Percentiles rank a stretch among this genome's conserved stretches.
These are phyloP conservation scores for Cydia splendana DNA, from an alignment of 1,140 invertebrate genomes.

Conservation along the genomic window DNA sequence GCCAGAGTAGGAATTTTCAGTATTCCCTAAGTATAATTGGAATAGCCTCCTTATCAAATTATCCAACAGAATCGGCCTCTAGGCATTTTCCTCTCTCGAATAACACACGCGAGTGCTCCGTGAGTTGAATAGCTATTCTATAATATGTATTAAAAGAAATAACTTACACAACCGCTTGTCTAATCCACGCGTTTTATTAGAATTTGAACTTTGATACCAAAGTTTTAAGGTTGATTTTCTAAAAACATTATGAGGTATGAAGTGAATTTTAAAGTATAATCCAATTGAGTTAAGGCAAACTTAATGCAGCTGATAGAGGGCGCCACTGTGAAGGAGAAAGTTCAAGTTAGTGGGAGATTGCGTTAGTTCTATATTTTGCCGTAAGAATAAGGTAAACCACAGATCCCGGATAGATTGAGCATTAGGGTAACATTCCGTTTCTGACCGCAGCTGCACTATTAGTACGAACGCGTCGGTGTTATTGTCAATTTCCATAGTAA, in stretches of 20 bases:
- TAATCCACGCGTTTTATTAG: neutral
- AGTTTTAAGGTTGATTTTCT: conserved; percentile 8
- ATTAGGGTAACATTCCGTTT: too few species aligned
- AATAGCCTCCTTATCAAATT: too few species aligned
- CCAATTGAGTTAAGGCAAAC: neutral
- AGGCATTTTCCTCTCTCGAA: neutral
- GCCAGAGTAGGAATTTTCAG: too few species aligned
- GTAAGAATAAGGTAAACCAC: neutral
- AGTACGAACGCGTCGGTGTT: too few species aligned
- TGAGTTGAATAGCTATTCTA: neutral
- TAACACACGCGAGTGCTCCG: neutral
- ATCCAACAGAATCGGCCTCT: too few species aligned
- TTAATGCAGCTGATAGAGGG: neutral
- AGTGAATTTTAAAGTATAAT: neutral
- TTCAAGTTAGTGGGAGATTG: neutral
- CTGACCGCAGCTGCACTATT: too few species aligned
- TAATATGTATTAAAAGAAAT: neutral
- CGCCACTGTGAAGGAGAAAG: neutral
- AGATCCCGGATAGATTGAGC: neutral
- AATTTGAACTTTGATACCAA: neutral
- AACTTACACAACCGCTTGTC: neutral
- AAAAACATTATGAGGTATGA: neutral
- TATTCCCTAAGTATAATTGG: too few species aligned
- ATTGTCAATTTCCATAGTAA: too few species aligned
- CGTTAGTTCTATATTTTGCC: neutral